Evolutionary conservation across 1,140 invertebrate species (phyloP), one percentile per base, ranked within the genome.

Genomic region (Pogonomyrmex barbatus): DNA sequence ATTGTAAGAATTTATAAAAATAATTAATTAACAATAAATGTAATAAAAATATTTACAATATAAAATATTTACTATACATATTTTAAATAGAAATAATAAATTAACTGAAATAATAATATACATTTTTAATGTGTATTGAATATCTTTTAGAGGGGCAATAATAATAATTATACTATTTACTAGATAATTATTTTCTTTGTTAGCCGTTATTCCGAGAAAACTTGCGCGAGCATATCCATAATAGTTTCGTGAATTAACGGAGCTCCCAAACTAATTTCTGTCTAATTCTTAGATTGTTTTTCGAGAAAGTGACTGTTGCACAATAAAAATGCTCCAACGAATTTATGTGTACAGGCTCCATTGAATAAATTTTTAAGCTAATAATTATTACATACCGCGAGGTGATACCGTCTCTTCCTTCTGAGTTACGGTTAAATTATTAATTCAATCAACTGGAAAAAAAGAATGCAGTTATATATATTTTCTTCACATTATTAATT

Each of bases 231-330:
- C 65, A 47, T 47, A 56, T 77, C 67, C 14, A 14, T 52, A 42
- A 67, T 73, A 30, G 39, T 54, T 71, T 56, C 17, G 47, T 42
- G 42, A 84, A 56, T 79, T 54, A 58, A 42, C 36, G 36, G 8
- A 45, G 42, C 12, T 50, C 52, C 50, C 65, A 89, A 89, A 76
- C 45, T 50, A 87, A 78, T 89, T 87, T 86, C 56, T 62, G 39
- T 60, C 58, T 56, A 87, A 79, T 89, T 60, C 8, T 39, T 45
- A 30, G 5, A 12, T 24, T 81, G 70, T 70, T 75, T 62, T 60
- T 30, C 68, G 54, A 75, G 79, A 83, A 83, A 83, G 79, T 83
- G 56, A 24, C 54, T 47, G 4, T 73, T 75, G 79, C 79, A 39
- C 42, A 75, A 83, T 75, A 83, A 73, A 83, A 83, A 83, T 47